Conservation (phyloP, 2,888 invertebrate species). For the Pteria penguin region DNA sequence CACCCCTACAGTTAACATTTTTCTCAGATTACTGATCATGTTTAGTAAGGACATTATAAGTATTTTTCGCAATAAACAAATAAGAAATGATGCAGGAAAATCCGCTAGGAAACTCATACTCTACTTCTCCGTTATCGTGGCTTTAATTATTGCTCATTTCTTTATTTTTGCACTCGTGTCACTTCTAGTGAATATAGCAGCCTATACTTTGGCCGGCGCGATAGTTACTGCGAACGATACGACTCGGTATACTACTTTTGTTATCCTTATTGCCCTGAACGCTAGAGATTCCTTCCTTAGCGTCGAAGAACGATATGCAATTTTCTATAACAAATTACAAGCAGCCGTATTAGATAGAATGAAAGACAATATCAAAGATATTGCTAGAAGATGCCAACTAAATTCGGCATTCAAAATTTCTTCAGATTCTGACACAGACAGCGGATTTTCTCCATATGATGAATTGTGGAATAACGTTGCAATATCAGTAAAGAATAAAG, state of each 20-base stretch:
- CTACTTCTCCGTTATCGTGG: neutral
- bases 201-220: slow-evolving; percentile 1
- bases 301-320: slow-evolving; percentile 7
- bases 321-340: slow-evolving; percentile 14
- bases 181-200: neutral
- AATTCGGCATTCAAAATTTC: neutral
- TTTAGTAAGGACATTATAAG: slow-evolving; percentile 17
- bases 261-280: slow-evolving; percentile 5
- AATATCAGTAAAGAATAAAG: neutral
- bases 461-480: neutral
- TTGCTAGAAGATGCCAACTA: neutral
- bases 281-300: neutral
- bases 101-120: neutral
- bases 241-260: slow-evolving; percentile 9
- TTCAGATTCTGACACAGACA: neutral
- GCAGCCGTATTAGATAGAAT: neutral
- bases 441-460: neutral
- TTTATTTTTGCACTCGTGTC: slow-evolving; percentile 20
- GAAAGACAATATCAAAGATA: neutral
- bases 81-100: neutral
- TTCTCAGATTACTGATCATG: neutral
- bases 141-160: slow-evolving; percentile 12
- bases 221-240: slow-evolving; percentile 10
- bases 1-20: slow-evolving; percentile 12
- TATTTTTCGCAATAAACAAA: neutral